These are phyloP conservation scores for Didymodactylos carnosus DNA, from an alignment of 2,888 invertebrate species.

Conservation along the genomic window DNA sequence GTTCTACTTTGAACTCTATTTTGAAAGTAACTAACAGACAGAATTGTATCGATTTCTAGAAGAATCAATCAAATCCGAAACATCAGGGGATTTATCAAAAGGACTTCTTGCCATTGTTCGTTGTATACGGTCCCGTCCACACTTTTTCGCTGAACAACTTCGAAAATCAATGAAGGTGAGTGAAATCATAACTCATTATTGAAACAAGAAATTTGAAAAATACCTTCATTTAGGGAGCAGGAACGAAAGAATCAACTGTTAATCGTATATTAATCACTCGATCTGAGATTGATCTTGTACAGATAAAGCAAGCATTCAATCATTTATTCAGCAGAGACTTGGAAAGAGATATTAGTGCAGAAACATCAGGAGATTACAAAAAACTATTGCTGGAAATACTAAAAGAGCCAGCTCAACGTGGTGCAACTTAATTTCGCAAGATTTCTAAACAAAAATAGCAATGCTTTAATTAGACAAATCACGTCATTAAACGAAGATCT, in stretches of 20 bases:
- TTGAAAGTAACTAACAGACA: not conserved
- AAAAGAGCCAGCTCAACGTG: slow-evolving; percentile 19
- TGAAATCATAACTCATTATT: no score
- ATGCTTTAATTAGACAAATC: no score
- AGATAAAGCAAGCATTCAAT: slow-evolving; percentile 8
- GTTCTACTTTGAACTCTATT: not conserved
- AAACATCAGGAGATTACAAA: slow-evolving; percentile 31
- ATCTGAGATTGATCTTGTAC: slow-evolving; percentile 12
- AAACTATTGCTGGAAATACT: slow-evolving; percentile 25
- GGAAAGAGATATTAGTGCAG: slow-evolving; percentile 22
- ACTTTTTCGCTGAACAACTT: slow-evolving; percentile 27
- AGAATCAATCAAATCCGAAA: slow-evolving; percentile 30
- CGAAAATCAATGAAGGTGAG: slow-evolving; percentile 23
- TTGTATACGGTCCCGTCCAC: slow-evolving; percentile 16
- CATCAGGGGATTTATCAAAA: slow-evolving; percentile 31
- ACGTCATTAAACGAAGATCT: no score
- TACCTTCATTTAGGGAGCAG: not conserved
- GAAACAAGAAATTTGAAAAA: no score
- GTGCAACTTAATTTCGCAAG: no score
- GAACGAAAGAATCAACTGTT: slow-evolving; percentile 21
- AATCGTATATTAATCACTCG: slow-evolving; percentile 19
- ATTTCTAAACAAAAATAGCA: no score
- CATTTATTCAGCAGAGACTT: not conserved
- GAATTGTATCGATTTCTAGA: not conserved
- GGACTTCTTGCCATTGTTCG: slow-evolving; percentile 31